Evolutionary conservation across 2,113 vertebrate species (phyloP), one percentile per base, ranked within the genome.

Genomic region (Thalassoma bifasciatum): DNA sequence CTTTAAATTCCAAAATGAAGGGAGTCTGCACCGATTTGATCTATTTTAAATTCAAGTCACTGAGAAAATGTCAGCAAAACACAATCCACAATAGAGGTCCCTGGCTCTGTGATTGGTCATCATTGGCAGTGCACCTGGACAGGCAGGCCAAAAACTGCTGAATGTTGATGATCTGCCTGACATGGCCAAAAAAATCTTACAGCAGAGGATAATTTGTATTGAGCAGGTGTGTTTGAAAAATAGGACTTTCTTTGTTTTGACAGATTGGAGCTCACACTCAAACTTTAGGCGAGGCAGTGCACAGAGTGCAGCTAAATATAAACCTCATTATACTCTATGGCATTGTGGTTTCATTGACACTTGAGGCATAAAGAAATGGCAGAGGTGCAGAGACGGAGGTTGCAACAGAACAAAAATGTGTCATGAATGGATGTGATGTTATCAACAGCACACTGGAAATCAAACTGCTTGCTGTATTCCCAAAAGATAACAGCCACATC

Each of bases 281-380:
- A 89, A 90, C 74, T 66, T 81, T 26, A 61, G 71, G 66, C 49
- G 22, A 81, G 70, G 68, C 66, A 40, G 81, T 81, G 75, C 81
- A 83, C 66, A 82, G 79, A 68, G 70, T 79, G 62, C 21, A 76
- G 79, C 84, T 87, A 92, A 90, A 90, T 85, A 90, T 89, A 91
- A 87, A 83, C 85, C 82, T 91, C 77, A 85, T 91, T 90, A 91
- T 89, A 67, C 63, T 52, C 66, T 75, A 73, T 73, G 72, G 73
- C 62, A 73, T 72, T 34, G 36, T 47, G 52, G 66, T 49, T 56
- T 86, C 81, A 83, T 75, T 91, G 86, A 89, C 87, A 88, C 84
- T 72, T 66, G 72, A 81, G 77, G 77, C 77, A 70, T 66, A 58
- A 85, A 72, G 54, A 85, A 81, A 70, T 75, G 72, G 74, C 67